Evolutionary conservation across 2,888 invertebrate species (phyloP).

Genomic region (Trachelus troglodyta): DNA sequence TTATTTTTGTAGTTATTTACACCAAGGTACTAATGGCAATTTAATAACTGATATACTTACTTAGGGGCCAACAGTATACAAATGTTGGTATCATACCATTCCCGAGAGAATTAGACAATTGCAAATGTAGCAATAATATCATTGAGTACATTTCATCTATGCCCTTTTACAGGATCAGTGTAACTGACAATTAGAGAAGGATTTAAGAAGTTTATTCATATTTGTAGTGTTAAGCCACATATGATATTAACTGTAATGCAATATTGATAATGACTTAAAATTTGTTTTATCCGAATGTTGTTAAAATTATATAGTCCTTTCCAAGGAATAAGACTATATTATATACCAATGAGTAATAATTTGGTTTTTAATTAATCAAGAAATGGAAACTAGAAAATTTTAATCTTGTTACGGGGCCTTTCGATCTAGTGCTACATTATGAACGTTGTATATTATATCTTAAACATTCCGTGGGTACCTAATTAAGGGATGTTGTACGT

Average conservation of each 20-base stretch:
- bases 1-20: slow-evolving; percentile 48
- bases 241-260: slow-evolving; percentile 8
- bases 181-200: slow-evolving; percentile 29
- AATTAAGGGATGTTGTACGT: slow-evolving; percentile 25
- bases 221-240: slow-evolving; percentile 11
- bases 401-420: background rate
- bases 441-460: slow-evolving; percentile 40
- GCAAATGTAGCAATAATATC: slow-evolving; percentile 12
- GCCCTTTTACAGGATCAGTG: slow-evolving; percentile 28
- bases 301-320: background rate
- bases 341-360: background rate
- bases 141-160: background rate
- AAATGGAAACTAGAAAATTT: background rate
- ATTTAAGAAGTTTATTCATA: background rate
- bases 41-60: slow-evolving; percentile 12
- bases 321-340: slow-evolving; percentile 9
- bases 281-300: background rate
- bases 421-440: slow-evolving; percentile 5
- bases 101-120: slow-evolving; percentile 33
- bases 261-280: slow-evolving; percentile 20
- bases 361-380: background rate
- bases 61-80: slow-evolving; percentile 31
- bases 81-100: slow-evolving; percentile 39
- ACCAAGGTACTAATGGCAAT: slow-evolving; percentile 18
- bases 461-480: slow-evolving; percentile 28